A percentile compares a stretch with the other conserved stretches of the same genome.
phyloP scores from a whole-genome alignment of 2,797 vertebrate species.

The Cygnus olor region DNA sequence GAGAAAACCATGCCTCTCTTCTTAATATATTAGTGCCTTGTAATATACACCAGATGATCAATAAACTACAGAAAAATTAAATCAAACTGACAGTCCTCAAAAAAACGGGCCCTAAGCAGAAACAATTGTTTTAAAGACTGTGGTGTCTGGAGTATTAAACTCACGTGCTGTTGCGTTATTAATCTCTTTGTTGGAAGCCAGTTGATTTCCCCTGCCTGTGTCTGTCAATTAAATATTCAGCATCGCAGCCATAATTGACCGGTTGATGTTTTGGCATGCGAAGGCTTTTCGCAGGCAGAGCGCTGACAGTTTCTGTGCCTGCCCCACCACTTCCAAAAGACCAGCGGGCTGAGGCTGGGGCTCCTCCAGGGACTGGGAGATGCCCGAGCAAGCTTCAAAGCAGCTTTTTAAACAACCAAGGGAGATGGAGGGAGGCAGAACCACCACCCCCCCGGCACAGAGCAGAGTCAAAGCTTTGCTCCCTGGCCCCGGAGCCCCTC shows the following conservation, averaged over 20 bases:
- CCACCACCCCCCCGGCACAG: too few species aligned
- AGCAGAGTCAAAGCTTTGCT: too few species aligned
- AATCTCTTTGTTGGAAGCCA: conserved; percentile 76
- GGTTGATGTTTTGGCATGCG: conserved; percentile 39
- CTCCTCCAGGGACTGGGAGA: neutral
- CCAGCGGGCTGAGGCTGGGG: neutral
- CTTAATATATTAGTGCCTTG: conserved; percentile 69
- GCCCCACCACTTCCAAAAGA: neutral
- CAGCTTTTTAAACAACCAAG: too few species aligned
- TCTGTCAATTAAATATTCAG: conserved; percentile 71
- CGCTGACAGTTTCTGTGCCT: conserved; percentile 36
- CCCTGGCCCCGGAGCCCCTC: neutral
- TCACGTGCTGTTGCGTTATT: conserved; percentile 75
- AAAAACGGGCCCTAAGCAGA: conserved; percentile 74
- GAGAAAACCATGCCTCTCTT: conserved; percentile 69
- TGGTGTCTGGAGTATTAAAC: conserved; percentile 77
- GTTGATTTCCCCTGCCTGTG: conserved; percentile 62
- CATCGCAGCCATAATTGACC: conserved; percentile 15
- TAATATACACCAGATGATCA: conserved; percentile 80
- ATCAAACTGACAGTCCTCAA: conserved; percentile 75
- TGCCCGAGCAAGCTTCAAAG: neutral
- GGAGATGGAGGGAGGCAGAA: neutral
- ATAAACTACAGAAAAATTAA: conserved; percentile 78
- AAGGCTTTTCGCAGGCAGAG: neutral
- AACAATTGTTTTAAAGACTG: conserved; percentile 72